Percentiles rank a stretch among this genome's conserved stretches.
Evolutionary conservation across 1,140 invertebrate species (phyloP).

Genomic region (Campodea augens): DNA sequence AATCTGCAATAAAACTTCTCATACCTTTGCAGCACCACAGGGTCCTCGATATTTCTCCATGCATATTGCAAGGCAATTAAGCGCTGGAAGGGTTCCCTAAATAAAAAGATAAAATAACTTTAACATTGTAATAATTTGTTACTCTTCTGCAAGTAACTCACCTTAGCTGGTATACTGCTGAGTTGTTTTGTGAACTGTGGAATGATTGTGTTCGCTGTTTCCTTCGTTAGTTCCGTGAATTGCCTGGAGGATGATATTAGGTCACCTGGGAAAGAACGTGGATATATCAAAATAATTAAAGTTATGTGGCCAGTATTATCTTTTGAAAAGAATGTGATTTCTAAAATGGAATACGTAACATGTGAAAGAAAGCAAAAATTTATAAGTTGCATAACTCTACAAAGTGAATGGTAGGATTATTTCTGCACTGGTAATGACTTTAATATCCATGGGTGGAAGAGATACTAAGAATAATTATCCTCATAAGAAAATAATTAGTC

Average conservation of each 20-base stretch:
- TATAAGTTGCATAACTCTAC: no score
- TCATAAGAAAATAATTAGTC: neutral
- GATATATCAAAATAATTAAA: no score
- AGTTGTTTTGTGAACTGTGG: neutral
- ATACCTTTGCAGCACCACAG: neutral
- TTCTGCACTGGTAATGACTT: no score
- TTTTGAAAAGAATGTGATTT: no score
- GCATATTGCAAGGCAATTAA: neutral
- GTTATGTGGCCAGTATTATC: no score
- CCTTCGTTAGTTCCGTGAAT: neutral
- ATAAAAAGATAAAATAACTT: neutral
- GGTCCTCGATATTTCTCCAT: neutral
- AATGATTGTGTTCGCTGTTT: neutral
- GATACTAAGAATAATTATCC: no score
- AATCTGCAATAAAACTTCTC: no score
- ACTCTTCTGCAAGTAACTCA: neutral
- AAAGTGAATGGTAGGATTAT: no score
- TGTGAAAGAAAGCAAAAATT: no score
- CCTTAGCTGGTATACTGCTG: neutral
- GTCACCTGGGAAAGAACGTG: neutral
- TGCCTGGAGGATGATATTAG: neutral
- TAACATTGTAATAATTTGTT: neutral
- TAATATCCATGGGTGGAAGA: no score
- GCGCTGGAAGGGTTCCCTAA: neutral
- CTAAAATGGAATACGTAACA: no score